These are phyloP conservation scores for Leuciscus waleckii DNA, from an alignment of 2,797 vertebrate genomes.

Conservation along the genomic window DNA sequence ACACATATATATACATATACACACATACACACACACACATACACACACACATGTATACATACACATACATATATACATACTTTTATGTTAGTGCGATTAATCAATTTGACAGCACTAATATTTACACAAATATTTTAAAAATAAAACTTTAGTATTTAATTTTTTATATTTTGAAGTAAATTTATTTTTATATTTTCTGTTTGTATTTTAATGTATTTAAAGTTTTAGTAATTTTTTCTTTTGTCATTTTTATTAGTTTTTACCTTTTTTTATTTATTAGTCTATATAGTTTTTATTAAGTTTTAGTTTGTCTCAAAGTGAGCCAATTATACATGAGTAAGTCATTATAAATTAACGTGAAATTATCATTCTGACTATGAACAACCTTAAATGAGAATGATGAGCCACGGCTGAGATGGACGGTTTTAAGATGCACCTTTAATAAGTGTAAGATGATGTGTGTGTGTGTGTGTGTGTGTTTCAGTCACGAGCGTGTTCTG, in stretches of 20 bases:
- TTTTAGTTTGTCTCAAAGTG: neutral
- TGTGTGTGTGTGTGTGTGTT: slow-evolving; percentile 30
- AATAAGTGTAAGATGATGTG: neutral
- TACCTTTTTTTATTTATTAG: fast-evolving
- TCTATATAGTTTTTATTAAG: neutral
- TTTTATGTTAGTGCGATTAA: neutral
- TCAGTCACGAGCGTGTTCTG: slow-evolving; percentile 89
- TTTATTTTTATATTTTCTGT: no score
- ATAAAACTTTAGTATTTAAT: no score
- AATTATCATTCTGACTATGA: neutral
- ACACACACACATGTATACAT: no score
- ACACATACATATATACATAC: no score
- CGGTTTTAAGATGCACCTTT: neutral
- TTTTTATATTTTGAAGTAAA: no score
- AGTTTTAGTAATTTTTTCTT: no score
- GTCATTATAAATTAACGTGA: neutral
- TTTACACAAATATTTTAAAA: no score
- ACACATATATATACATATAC: no score
- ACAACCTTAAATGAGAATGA: neutral
- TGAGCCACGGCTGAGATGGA: neutral
- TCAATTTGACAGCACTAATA: neutral
- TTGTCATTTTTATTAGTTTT: no score
- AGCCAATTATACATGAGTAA: neutral
- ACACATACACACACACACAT: no score
- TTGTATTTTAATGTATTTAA: neutral